Conservation (phyloP, 2,888 invertebrate species). For the Itoplectis maculator region DNA sequence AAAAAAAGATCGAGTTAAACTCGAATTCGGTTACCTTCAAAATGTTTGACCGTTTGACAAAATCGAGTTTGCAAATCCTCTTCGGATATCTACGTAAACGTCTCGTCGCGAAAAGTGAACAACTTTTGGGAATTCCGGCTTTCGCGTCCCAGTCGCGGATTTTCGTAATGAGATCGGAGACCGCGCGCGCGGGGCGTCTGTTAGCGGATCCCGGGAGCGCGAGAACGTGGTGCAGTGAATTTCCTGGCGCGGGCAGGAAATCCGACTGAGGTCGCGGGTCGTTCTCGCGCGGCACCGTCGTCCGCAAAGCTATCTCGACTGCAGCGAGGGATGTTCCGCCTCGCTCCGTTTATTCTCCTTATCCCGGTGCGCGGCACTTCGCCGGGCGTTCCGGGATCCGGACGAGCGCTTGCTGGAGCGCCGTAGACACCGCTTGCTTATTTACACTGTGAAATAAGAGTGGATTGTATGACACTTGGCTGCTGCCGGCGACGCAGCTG, state of each 20-base stretch:
- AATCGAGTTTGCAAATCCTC: no score
- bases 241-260: background rate
- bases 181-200: background rate
- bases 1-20: no score
- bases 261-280: background rate
- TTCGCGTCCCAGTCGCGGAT: background rate
- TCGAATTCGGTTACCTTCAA: no score
- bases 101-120: background rate
- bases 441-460: conserved; percentile 19
- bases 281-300: background rate
- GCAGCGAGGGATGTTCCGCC: background rate
- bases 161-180: conserved; percentile 26
- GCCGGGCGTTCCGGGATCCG: background rate
- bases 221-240: conserved; percentile 22
- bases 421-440: conserved; percentile 17
- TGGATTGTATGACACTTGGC: conserved; percentile 1
- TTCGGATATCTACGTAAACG: no score
- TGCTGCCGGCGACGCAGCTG: background rate
- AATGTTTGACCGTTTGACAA: no score
- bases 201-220: background rate
- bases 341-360: conserved; percentile 24
- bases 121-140: background rate
- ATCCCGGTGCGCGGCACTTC: background rate
- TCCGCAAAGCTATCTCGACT: background rate
- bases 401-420: background rate